A percentile compares a stretch with the other conserved stretches of the same genome.
Conservation (phyloP, 2,888 invertebrate genomes). For the Halocaridina rubra region DNA sequence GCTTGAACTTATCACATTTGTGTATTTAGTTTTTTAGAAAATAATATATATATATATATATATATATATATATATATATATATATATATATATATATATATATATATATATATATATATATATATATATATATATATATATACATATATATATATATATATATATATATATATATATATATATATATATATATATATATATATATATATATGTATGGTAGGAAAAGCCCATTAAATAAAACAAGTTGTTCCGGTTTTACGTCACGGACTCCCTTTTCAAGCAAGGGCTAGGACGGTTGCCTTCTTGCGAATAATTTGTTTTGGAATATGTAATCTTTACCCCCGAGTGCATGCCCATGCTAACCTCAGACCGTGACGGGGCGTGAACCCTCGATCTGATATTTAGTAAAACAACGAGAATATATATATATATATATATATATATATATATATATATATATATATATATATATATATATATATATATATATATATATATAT, state of each 20-base stretch:
- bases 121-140: background rate
- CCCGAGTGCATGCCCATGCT: no score
- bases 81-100: no score
- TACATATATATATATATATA: background rate
- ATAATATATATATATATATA: no score
- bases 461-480: background rate
- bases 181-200: slow-evolving; percentile 1
- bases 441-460: slow-evolving; percentile 1
- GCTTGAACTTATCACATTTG: background rate
- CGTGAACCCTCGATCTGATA: background rate
- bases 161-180: slow-evolving; percentile 1
- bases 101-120: background rate
- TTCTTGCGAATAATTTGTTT: no score
- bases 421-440: slow-evolving; percentile 1
- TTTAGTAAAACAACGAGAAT: no score
- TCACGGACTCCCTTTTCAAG: no score
- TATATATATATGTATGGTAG: no score
- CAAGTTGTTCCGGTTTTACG: no score
- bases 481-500: background rate
- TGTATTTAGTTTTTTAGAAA: background rate
- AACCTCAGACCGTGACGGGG: background rate
- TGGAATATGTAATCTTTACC: no score
- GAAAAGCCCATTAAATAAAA: no score
- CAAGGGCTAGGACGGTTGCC: no score
- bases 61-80: no score